phyloP scores from a whole-genome alignment of 2,797 vertebrate species.

The Chelon auratus region DNA sequence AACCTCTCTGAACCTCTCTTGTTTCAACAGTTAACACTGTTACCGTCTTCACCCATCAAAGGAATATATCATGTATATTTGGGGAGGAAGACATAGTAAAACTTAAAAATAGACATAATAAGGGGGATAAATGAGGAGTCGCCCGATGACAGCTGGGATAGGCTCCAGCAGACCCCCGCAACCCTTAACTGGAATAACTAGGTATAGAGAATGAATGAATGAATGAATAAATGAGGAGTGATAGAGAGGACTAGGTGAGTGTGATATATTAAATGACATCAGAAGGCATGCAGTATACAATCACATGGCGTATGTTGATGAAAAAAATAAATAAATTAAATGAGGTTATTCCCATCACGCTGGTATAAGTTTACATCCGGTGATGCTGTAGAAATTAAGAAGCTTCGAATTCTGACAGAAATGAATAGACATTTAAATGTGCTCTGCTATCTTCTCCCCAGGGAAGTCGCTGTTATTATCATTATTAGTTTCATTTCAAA shows the following conservation, averaged over 20 bases:
- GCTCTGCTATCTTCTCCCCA: background rate
- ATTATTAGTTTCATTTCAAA: background rate
- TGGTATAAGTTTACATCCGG: background rate
- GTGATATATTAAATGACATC: background rate
- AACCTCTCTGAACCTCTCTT: background rate
- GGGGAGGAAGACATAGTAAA: too few relatives aligned
- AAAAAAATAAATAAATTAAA: background rate
- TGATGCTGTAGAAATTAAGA: background rate
- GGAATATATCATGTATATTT: background rate
- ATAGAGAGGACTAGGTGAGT: too few relatives aligned
- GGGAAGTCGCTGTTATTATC: constrained; percentile 2
- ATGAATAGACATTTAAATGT: constrained; percentile 7
- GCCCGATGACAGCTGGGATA: too few relatives aligned
- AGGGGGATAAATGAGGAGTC: too few relatives aligned
- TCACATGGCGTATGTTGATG: background rate
- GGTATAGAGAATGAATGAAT: too few relatives aligned
- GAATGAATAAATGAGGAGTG: too few relatives aligned
- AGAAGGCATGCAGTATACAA: constrained; percentile 5
- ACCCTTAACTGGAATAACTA: too few relatives aligned
- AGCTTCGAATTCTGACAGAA: constrained; percentile 1
- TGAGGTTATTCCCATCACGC: background rate
- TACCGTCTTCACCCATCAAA: background rate
- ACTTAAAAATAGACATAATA: background rate
- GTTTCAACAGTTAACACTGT: constrained; percentile 5
- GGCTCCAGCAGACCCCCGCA: too few relatives aligned